Base-by-base conservation (phyloP, 30 jellyfish, hydroid and myxozoan genomes). In the Hydra vulgaris region DNA sequence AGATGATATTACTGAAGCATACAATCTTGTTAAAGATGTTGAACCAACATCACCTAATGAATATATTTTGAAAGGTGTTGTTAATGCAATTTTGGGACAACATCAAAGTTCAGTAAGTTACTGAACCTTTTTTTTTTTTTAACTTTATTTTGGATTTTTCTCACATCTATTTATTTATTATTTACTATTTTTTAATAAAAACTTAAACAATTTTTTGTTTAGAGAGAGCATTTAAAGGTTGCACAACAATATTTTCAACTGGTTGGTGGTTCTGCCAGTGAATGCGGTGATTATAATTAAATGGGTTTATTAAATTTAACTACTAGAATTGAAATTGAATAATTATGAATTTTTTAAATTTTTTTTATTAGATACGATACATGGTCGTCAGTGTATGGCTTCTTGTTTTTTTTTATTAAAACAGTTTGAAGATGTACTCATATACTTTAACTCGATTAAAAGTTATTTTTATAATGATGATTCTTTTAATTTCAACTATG, bases 201-300 rank as follows among this genome's bases (percentile, higher is more conserved):
- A n/a, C n/a, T n/a, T n/a, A n/a, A n/a, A n/a, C n/a, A n/a, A n/a
- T n/a, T n/a, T 18, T 78, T 23, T 17, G 61, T 78, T 54, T 70
- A 92, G 98, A 73, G 98, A 70, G 98, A 92, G 72, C 96, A 92
- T 79, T 52, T 92, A 81, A 92, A 92, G 70, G 84, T 92, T 21
- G 96, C 98, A 21, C 98, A 92, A 61, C 98, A 92, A 69, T 92
- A 92, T 80, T 92, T 92, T 53, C 98, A 92, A 82, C 74, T 92
- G 79, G 98, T 92, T 21, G 98, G 98, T 21, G 98, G 98, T 12
- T 92, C 98, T 12, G 98, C 98, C 26, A 92, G 98, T 74, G 98
- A 92, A 87, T 92, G 98, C 74, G 98, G 98, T 92, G 71, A 16
- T 94, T 16, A n/a, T n/a, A n/a, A n/a, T n/a, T 22, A 15, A 15